Evolutionary conservation across 2,888 invertebrate genomes (phyloP).

Genomic region (Andrena fulva): DNA sequence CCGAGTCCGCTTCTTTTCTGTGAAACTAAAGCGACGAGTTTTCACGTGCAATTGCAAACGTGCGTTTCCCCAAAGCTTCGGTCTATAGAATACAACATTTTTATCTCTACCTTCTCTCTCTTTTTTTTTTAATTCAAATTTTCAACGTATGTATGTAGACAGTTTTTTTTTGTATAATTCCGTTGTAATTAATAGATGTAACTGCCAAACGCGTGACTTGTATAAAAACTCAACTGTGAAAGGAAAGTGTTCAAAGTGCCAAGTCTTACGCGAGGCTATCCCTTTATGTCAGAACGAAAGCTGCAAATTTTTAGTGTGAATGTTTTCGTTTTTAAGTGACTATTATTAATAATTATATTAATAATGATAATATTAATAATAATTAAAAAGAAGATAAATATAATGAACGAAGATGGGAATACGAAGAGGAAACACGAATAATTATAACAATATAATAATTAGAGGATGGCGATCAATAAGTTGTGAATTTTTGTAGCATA

Average conservation of each 20-base stretch:
- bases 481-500: slow-evolving; percentile 80
- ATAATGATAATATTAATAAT: slow-evolving; percentile 60
- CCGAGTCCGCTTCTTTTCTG: no score
- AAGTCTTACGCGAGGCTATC: slow-evolving; percentile 61
- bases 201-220: background rate
- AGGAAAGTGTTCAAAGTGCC: slow-evolving; percentile 57
- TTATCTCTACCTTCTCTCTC: no score
- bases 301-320: slow-evolving; percentile 75
- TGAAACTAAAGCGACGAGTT: no score
- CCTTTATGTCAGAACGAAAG: slow-evolving; percentile 66
- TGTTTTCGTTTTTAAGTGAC: slow-evolving; percentile 75
- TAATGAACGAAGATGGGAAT: slow-evolving; percentile 62
- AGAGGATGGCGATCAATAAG: slow-evolving; percentile 77
- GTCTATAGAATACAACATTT: no score
- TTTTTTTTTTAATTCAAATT: background rate
- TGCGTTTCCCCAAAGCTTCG: no score
- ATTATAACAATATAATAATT: slow-evolving; percentile 76
- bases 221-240: background rate
- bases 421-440: slow-evolving; percentile 67
- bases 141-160: slow-evolving; percentile 16
- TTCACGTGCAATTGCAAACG: no score
- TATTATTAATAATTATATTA: slow-evolving; percentile 68
- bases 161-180: slow-evolving; percentile 35
- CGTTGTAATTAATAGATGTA: background rate
- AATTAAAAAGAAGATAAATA: slow-evolving; percentile 64